phyloP scores from a whole-genome alignment of 1,140 invertebrate species.

The Zaprionus africanus region DNA sequence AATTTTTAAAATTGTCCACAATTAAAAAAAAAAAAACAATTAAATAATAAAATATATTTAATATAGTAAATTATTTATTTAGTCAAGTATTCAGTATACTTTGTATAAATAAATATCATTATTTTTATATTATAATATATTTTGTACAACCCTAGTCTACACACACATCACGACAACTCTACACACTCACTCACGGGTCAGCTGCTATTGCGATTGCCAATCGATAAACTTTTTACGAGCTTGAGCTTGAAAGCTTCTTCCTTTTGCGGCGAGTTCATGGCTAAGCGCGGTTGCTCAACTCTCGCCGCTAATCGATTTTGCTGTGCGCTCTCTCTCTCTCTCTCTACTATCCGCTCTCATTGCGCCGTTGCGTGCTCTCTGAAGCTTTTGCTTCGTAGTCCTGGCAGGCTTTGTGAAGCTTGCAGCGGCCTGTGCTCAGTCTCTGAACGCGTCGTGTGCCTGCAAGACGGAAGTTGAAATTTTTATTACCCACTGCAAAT shows the following conservation, averaged over 20 bases:
- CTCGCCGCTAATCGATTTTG: slow-evolving; percentile 55
- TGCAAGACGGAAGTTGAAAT: slow-evolving; percentile 57
- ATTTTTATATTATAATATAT: no score
- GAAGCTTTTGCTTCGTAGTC: slow-evolving; percentile 52
- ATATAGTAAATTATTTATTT: no score
- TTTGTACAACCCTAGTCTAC: not conserved
- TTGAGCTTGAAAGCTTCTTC: slow-evolving; percentile 54
- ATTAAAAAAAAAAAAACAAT: no score
- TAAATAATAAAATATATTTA: no score
- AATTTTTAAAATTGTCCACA: no score
- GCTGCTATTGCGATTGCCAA: slow-evolving; percentile 58
- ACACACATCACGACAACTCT: slow-evolving; percentile 41
- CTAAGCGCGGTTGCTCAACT: slow-evolving; percentile 76
- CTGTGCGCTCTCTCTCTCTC: not conserved
- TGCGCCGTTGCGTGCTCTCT: slow-evolving; percentile 51
- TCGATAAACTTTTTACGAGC: slow-evolving; percentile 62
- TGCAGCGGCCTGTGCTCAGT: slow-evolving; percentile 63
- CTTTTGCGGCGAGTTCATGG: slow-evolving; percentile 60
- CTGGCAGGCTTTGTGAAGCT: slow-evolving; percentile 57
- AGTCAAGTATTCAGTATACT: no score
- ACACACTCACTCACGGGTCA: slow-evolving; percentile 44
- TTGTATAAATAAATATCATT: no score
- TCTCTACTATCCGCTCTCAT: slow-evolving; percentile 33
- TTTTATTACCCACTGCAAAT: slow-evolving; percentile 18
- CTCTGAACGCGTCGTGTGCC: slow-evolving; percentile 70